phyloP scores from a whole-genome alignment of 2,113 vertebrate species.

The Epinephelus fuscoguttatus region DNA sequence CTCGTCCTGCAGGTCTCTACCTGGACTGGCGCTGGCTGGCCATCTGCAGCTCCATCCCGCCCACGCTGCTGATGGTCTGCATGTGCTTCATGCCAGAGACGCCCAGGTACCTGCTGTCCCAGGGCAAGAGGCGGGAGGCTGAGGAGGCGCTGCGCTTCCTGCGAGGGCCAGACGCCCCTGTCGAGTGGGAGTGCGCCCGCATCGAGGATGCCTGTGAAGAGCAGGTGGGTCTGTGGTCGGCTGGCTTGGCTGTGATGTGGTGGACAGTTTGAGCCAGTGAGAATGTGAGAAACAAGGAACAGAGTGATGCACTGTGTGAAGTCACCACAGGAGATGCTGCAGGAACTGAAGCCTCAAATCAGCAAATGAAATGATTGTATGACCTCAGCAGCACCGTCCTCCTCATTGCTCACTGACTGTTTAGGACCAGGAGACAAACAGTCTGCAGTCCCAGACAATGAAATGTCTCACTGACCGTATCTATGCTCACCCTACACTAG shows the following conservation, averaged over 20 bases:
- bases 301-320: no score
- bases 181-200: conserved; percentile 87
- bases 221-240: neutral
- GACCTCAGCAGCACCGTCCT: neutral
- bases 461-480: no score
- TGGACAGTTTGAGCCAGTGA: no score
- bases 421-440: neutral
- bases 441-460: neutral
- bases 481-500: no score
- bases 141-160: conserved; percentile 88
- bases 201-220: conserved; percentile 71
- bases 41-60: conserved; percentile 87
- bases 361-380: neutral
- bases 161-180: conserved; percentile 85
- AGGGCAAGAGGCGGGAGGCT: conserved; percentile 86
- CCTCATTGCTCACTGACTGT: neutral
- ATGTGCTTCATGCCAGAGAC: conserved; percentile 96
- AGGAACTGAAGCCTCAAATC: no score
- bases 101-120: conserved; percentile 89
- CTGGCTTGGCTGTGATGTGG: no score
- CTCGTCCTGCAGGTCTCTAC: conserved; percentile 67
- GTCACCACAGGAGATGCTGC: no score
- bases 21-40: conserved; percentile 95
- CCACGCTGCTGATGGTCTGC: conserved; percentile 87
- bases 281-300: no score